Evolutionary conservation across 2,797 vertebrate genomes (phyloP), one percentile per base, ranked within the genome.

Genomic region (Graptemys geographica): DNA sequence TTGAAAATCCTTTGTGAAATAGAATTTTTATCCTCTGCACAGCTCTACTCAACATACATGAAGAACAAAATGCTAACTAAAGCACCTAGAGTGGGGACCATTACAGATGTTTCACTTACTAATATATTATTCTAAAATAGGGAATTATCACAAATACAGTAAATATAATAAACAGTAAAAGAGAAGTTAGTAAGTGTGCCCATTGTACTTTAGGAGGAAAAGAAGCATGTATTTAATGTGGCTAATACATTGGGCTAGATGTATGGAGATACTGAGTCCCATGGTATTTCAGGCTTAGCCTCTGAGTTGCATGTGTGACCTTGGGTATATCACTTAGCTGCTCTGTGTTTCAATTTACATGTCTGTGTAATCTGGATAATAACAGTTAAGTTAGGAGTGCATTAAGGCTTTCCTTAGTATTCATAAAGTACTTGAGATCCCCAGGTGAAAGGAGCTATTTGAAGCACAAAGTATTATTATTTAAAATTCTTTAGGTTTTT

Each of bases 321-420:
- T 74, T 4, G 86, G 18, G 15, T 1, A 84, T 90, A 83, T 83
- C 52, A 88, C 56, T n/a, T n/a, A 33, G 83, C 4, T 87, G 81
- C 49, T 5, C 15, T 51, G 13, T 16, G 44, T 55, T 25, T 83
- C 72, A 59, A 44, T 25, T 1, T 4, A 18, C 59, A 8, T 1
- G 28, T 28, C 27, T 90, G 49, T 3, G 2, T 76, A 85, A 19
- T n/a, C 10, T 47, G 1, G 0, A 5, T 25, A 6, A 10, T 27
- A 47, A 53, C 19, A 37, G 56, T 31, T 57, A 87, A 59, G 80
- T 80, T 11, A 82, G 65, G 59, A 87, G 49, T 59, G 87, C 41
- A 53, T 19, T 72, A 88, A 83, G 12, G 15, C 21, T 51, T 74
- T 74, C 6, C 8, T 74, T 41, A 44, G 69, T 44, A 74, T 74